Base-by-base conservation (phyloP, 1,140 invertebrate genomes). In the Condylostylus longicornis region DNA sequence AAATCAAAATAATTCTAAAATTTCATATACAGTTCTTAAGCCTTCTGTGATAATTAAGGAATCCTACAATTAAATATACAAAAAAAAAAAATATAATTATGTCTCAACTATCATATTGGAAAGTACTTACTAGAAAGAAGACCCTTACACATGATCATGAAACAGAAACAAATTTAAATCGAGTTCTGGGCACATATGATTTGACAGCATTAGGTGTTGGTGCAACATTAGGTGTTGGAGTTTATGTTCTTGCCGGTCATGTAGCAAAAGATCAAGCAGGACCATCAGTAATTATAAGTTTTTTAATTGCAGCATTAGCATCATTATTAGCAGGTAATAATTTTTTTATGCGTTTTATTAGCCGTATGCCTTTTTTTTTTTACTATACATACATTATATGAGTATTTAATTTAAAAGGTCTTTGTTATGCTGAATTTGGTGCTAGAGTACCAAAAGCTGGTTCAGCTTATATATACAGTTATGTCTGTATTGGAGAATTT, bases 401-500 rank as follows among this genome's bases (percentile, higher is more conserved):
- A n/a, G 12, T 17, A 21, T 29, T 37, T 20, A 44, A 71, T 20
- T 53, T 72, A 48, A 43, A 49, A 81, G 79, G 78, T 27, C 58
- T 83, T n/a, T 83, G 79, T 49, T 83, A 82, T 63, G 85, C 86
- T 1, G 87, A 91, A 63, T 90, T 93, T 60, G 85, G 81, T 2
- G 74, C 83, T 0, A 63, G 84, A 42, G 81, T 88, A 2, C 85
- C 86, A 0, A 77, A 77, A 54, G 77, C 84, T 0, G 86, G 86
- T 2, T 86, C 82, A 1, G 83, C 84, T 0, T 90, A 90, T 58
- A 72, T 85, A 5, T 90, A 88, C 65, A 87, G 79, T 50, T 91
- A 90, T 63, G 80, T 87, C 3, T 80, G 79, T 44, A 78, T 89
- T 5, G 86, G 85, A 5, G 85, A 90, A 59, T 77, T 75, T 63